Evolutionary conservation across 2,888 invertebrate genomes (phyloP), one percentile per base, ranked within the genome.

Genomic region (Drosophila anomelani): DNA sequence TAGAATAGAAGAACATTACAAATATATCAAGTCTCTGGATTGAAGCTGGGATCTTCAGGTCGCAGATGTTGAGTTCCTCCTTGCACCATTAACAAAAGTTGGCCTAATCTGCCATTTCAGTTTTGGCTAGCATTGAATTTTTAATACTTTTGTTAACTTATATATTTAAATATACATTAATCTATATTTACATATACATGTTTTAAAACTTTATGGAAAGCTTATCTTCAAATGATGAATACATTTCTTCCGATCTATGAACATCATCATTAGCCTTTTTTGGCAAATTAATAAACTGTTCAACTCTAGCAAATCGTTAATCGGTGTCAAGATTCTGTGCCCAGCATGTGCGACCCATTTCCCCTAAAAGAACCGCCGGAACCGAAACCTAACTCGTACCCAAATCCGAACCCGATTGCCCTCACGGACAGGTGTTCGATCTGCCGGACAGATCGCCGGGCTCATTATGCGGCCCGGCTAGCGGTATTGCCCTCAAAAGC

Each of bases 281-380:
- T 51, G 41, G 56, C 67, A 51, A 58, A 41, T 43, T 17, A 57
- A 54, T 39, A 53, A 53, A 36, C 46, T 38, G 7, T 64, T 29
- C 12, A 56, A 17, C 38, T 53, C 13, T 32, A 15, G 23, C 54
- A 10, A 56, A 66, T 66, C 41, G 8, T 17, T 23, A 49, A 56
- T 49, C 41, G 57, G 46, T 70, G 62, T 56, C 59, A 54, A 62
- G 57, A 53, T 13, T 61, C 23, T 55, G 13, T 34, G 39, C 36
- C 26, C 70, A 61, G 71, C 71, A 57, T 72, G 71, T 72, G 62
- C 44, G 71, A 72, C 71, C 71, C 53, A 72, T 57, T 72, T 61
- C 49, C n/a, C 34, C 20, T 13, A 13, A 32, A 32, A 53, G 34
- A 53, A 32, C 15, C 32, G 13, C 36, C 26, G 36, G 43, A 67